A percentile compares a stretch with the other conserved stretches of the same genome.
phyloP scores from a whole-genome alignment of 2,888 invertebrate genomes.

The Branchipolynoe longqiensis region DNA sequence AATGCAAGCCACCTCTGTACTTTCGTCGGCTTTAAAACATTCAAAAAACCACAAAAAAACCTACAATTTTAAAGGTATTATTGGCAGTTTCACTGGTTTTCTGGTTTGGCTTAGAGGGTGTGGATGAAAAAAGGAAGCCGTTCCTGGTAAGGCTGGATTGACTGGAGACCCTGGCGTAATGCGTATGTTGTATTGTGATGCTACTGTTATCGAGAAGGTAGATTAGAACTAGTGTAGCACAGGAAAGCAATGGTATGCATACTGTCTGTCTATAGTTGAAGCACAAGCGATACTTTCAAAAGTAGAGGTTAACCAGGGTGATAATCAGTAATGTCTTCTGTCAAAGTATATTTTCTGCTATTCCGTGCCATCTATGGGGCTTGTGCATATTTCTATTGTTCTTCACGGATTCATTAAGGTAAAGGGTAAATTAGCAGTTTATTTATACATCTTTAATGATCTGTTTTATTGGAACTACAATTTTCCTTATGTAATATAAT shows the following conservation, averaged over 20 bases:
- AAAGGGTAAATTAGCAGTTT: background rate
- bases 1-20: background rate
- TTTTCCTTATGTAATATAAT: too few relatives aligned
- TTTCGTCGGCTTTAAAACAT: background rate
- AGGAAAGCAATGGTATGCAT: background rate
- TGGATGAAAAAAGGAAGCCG: too few relatives aligned
- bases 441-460: background rate
- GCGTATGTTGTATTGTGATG: conserved; percentile 23
- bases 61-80: too few relatives aligned
- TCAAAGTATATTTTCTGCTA: background rate
- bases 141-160: background rate
- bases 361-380: background rate
- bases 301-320: background rate
- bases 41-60: background rate
- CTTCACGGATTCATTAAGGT: background rate
- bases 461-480: too few relatives aligned
- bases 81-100: background rate
- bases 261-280: background rate
- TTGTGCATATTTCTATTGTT: background rate
- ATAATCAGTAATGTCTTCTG: background rate
- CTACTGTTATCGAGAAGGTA: background rate
- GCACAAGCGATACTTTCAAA: background rate
- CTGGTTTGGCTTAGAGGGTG: background rate
- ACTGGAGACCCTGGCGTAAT: background rate
- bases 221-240: conserved; percentile 8